Evolutionary conservation across 2,113 vertebrate genomes (phyloP), one percentile per base, ranked within the genome.

Genomic region (Platycercus adscitus): DNA sequence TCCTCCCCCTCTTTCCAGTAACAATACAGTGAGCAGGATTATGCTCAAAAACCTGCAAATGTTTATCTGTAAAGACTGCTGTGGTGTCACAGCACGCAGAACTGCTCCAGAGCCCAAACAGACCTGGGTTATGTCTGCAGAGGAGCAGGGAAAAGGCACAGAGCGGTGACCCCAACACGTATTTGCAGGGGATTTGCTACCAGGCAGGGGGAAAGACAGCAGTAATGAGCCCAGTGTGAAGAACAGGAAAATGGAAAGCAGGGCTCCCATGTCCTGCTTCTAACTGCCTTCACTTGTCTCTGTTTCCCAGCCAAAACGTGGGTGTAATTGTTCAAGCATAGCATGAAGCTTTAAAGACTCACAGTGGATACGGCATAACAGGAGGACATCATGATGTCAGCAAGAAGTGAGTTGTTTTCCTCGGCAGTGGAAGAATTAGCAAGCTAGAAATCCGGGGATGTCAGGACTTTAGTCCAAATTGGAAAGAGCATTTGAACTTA

Each of bases 271-370:
- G n/a, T 70, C 75, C 68, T 95, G 37, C 87, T 79, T 50, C 52
- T 81, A 89, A 58, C 70, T 89, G 88, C 81, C 64, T 93, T 93
- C 60, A 58, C 91, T 85, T 83, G 72, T 83, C 93, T 95, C 93
- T 83, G 76, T 96, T 94, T 93, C 88, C 85, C 72, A 83, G 91
- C 87, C 92, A 83, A 96, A 95, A 77, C 5, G 71, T 96, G 95
- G 93, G 86, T 93, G 92, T 95, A 94, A 93, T 93, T 95, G 76
- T 90, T 96, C 93, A 96, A 87, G 85, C 87, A 55, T 63, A 70
- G 87, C 85, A 63, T 47, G 87, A 86, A 89, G 81, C 63, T 95
- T 86, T 78, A 58, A 91, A 95, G 89, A 39, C 83, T 96, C 64
- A 19, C 72, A 61, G 91, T 64, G 83, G 94, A 86, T 89, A 50